Evolutionary conservation across 2,888 invertebrate species (phyloP), one percentile per base, ranked within the genome.

Genomic region (Eupsilia transversa): DNA sequence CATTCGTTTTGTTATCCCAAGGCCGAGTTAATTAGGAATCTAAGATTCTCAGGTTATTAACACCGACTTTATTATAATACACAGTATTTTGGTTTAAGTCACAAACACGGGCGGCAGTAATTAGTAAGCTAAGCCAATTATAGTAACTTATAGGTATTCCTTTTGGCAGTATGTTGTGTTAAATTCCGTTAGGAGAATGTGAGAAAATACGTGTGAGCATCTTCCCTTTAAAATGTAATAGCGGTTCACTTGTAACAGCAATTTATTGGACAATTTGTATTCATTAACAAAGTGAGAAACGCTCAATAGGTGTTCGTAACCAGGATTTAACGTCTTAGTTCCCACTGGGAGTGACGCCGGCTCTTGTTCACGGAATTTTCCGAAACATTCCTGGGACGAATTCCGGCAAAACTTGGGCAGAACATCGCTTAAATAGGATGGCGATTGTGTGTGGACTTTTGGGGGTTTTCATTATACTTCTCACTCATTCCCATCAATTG

Each of bases 281-380:
- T 92, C 92, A 95, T 94, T 94, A 94, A 89, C 91, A 89, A 91
- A 92, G 91, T 91, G 91, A 92, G 91, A 89, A 91, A 90, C 89
- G 92, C 92, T 93, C 92, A 92, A 93, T 95, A 92, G 91, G 92
- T 91, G 82, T 86, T 92, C 91, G 93, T 93, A 93, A 93, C 93
- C 89, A 92, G 93, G 93, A 93, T 93, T 95, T 94, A 94, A 95
- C 93, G 93, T 95, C 95, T 95, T 92, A 93, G 91, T 95, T 93
- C 89, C 91, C 88, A 82, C 83, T 87, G 90, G 88, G 90, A 90
- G 87, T 89, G 91, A 92, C 90, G 90, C 87, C 88, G 88, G 88
- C 88, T 90, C 90, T 89, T 88, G 92, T 91, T 92, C 86, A 88
- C 88, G 82, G 94, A 93, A 95, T 94, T 93, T 93, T 91, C 90